Base-by-base conservation (phyloP, 1,140 invertebrate genomes). In the Macrobrachium rosenbergii region DNA sequence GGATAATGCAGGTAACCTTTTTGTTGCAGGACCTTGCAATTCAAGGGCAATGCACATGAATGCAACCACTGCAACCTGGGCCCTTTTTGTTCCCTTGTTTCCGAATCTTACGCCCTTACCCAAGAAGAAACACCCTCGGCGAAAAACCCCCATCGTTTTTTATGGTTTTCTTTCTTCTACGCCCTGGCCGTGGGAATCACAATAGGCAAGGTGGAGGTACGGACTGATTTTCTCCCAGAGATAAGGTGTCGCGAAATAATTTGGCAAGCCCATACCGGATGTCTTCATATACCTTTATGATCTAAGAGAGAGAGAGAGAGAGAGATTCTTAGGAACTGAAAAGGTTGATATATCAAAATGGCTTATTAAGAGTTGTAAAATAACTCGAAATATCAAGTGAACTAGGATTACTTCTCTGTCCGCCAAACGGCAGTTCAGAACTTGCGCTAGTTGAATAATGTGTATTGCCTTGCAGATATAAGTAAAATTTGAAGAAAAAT, bases 41-140 rank as follows among this genome's bases (percentile, higher is more conserved):
- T 60, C n/a, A 82, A 59, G 85, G 85, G 85, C 85, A 82, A 87
- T 87, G 85, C 85, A 87, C 85, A 87, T 87, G 85, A 87, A 87
- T 87, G 85, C 85, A 87, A 87, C 85, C 85, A 81, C 85, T 87
- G 85, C 78, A 87, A 87, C 85, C 85, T 62, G 69, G 16, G 2
- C 85, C 28, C 52, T 52, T 52, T 82, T 87, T 87, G 85, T 87
- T 52, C 85, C 69, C 85, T 87, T 87, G 85, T 87, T 87, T 87
- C 85, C 78, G 69, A 87, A 87, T 87, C 85, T 87, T 87, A 87
- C 79, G 85, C 85, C 77, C 60, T 72, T 72, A 80, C 63, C 77
- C 58, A 64, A 64, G 64, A 73, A 86, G 77, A 59, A 85, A 77
- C 14, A 28, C 58, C 23, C 23, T 23, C 17, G 2, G 72, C 17